These are phyloP conservation scores for Vulpes ferrilata DNA, from an alignment of 2,113 vertebrate species.

Conservation along the genomic window DNA sequence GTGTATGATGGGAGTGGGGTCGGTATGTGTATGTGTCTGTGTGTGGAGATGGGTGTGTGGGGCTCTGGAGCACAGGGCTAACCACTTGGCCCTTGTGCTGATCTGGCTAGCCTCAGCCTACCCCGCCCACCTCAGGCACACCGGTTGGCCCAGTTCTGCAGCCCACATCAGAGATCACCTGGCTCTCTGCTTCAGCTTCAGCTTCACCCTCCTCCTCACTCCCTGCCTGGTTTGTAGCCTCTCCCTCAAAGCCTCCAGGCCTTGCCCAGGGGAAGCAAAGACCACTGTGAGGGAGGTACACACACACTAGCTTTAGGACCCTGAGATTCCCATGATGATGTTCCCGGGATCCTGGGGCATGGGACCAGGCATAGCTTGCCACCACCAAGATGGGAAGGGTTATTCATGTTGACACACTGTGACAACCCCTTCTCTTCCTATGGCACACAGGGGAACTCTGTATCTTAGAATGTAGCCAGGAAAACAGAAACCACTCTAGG, in stretches of 20 bases:
- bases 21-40: neutral
- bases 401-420: neutral
- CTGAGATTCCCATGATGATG: neutral
- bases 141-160: neutral
- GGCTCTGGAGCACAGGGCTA: neutral
- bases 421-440: neutral
- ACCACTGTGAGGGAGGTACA: neutral
- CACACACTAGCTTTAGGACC: neutral
- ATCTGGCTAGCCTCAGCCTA: neutral
- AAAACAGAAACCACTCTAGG: constrained; percentile 14
- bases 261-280: neutral
- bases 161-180: neutral
- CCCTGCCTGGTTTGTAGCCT: neutral
- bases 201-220: neutral
- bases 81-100: neutral
- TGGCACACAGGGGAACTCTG: neutral
- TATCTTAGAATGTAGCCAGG: neutral
- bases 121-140: neutral
- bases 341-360: neutral
- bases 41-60: neutral
- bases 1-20: neutral
- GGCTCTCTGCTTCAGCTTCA: neutral
- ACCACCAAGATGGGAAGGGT: neutral
- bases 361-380: neutral
- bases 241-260: neutral